These are phyloP conservation scores for Temnothorax nylanderi DNA, from an alignment of 1,140 invertebrate species.

Conservation along the genomic window DNA sequence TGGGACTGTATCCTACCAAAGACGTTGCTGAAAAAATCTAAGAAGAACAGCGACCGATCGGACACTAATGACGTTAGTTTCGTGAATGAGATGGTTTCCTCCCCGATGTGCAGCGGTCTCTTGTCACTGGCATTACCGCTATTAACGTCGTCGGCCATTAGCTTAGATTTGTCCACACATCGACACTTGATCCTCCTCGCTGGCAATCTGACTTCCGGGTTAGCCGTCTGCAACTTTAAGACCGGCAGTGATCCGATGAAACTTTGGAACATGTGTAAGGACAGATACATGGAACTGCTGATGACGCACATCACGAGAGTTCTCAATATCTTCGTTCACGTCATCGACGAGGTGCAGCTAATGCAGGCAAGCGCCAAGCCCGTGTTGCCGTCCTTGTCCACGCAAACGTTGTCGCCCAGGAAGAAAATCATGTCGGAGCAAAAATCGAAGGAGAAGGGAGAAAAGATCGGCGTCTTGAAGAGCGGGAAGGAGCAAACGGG, in stretches of 20 bases:
- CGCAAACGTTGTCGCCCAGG: slow-evolving; percentile 87
- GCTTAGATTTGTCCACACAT: slow-evolving; percentile 89
- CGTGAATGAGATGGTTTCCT: slow-evolving; percentile 71
- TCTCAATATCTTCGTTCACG: slow-evolving; percentile 91
- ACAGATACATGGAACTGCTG: slow-evolving; percentile 87
- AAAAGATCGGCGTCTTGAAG: slow-evolving; percentile 71
- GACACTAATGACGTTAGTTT: slow-evolving; percentile 73
- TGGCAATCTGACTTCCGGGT: slow-evolving; percentile 89
- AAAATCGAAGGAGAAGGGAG: slow-evolving; percentile 76
- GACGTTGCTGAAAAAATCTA: slow-evolving; percentile 65
- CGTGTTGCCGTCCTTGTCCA: slow-evolving; percentile 86
- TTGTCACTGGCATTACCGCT: slow-evolving; percentile 85
- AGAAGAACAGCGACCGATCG: slow-evolving; percentile 68
- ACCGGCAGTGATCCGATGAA: slow-evolving; percentile 66
- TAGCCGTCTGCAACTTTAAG: slow-evolving; percentile 80
- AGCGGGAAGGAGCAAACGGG: slow-evolving; percentile 84
- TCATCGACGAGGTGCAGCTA: slow-evolving; percentile 89
- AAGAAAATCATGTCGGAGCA: slow-evolving; percentile 81
- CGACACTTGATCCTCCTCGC: slow-evolving; percentile 87
- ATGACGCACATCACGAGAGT: slow-evolving; percentile 90
- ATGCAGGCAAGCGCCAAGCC: slow-evolving; percentile 81
- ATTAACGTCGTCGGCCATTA: slow-evolving; percentile 87
- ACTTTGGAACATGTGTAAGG: slow-evolving; percentile 87
- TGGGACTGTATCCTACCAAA: slow-evolving; percentile 85
- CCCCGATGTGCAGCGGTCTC: slow-evolving; percentile 79